These are phyloP conservation scores for Hystrix brachyura DNA, from an alignment of 2,113 vertebrate genomes.

Conservation along the genomic window DNA sequence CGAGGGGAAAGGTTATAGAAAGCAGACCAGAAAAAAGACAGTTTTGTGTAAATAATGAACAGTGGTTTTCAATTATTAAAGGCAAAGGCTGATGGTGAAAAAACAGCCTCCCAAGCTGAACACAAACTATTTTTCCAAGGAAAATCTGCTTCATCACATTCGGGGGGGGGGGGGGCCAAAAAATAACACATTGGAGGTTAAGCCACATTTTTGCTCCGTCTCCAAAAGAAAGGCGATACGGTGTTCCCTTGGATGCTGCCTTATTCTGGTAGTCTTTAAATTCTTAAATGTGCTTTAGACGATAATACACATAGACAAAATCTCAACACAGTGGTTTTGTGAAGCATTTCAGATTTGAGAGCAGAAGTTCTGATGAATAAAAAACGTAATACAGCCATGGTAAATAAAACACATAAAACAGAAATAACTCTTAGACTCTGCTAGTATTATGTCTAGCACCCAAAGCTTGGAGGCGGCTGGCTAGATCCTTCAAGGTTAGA, in stretches of 20 bases:
- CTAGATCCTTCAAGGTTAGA: slow-evolving; percentile 68
- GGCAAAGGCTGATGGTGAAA: slow-evolving; percentile 80
- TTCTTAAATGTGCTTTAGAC: background rate
- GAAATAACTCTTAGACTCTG: slow-evolving; percentile 66
- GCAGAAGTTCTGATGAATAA: slow-evolving; percentile 23
- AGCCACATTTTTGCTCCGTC: background rate
- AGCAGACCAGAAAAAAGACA: slow-evolving; percentile 86
- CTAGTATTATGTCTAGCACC: slow-evolving; percentile 77
- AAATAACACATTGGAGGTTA: slow-evolving; percentile 56
- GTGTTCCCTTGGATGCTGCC: background rate
- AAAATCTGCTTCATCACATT: slow-evolving; percentile 83
- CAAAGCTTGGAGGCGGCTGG: slow-evolving; percentile 63
- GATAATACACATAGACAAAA: background rate
- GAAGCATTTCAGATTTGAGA: slow-evolving; percentile 28
- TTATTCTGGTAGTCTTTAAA: background rate
- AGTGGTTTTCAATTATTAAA: slow-evolving; percentile 90
- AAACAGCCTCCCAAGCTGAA: slow-evolving; percentile 79
- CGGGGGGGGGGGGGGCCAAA: too few species aligned
- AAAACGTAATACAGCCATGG: slow-evolving; percentile 38
- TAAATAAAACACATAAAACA: slow-evolving; percentile 65
- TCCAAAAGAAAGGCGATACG: slow-evolving; percentile 5
- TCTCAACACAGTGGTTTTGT: background rate
- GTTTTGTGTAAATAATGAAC: slow-evolving; percentile 90
- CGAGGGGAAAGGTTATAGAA: slow-evolving; percentile 90
- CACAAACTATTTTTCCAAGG: slow-evolving; percentile 76